Base-by-base conservation (phyloP, 2,888 invertebrate species). In the Atrina japonica region DNA sequence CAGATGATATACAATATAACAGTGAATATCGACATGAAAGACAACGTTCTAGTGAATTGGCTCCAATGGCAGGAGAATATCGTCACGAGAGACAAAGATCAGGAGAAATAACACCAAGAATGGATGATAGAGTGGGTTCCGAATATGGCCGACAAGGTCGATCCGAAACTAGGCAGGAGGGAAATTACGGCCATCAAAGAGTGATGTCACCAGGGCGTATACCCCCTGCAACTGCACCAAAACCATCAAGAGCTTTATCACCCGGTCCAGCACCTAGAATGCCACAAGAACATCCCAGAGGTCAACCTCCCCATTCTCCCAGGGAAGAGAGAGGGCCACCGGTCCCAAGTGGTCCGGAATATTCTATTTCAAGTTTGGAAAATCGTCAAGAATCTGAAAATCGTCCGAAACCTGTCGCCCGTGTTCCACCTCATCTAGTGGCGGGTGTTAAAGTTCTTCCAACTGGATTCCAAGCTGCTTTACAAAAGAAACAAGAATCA, bases 401-500 rank as follows among this genome's bases (percentile, higher is more conserved):
- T 29, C 59, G 59, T 16, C 71, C 75, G 5, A 82, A 83, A 61
- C 87, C 87, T 6, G 81, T 87, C 14, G 87, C 87, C 6, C 86
- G 86, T 70, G 87, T 87, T 5, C 86, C 85, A 0, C 87, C 87
- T 1, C 85, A 86, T 63, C 74, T 85, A 30, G 82, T 84, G 25
- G 81, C 80, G 2, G 87, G 87, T 0, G 80, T 87, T n/a, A 83
- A 86, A 49, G 87, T 87, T 0, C 69, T 87, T 35, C 87, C 87
- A 1, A 83, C 80, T 0, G 68, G 76, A 29, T 60, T 72, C 9
- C 41, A 60, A 11, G 72, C 76, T 7, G 65, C 70, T 1, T 50
- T 72, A n/a, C 68, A 64, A 16, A 72, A 74, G 50, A 41, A 60
- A 27, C 50, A 68, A 21, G 64, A 67, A 7, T 70, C 60, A 27